These are phyloP conservation scores for Pimephales promelas DNA, from an alignment of 2,113 vertebrate species.

Conservation along the genomic window DNA sequence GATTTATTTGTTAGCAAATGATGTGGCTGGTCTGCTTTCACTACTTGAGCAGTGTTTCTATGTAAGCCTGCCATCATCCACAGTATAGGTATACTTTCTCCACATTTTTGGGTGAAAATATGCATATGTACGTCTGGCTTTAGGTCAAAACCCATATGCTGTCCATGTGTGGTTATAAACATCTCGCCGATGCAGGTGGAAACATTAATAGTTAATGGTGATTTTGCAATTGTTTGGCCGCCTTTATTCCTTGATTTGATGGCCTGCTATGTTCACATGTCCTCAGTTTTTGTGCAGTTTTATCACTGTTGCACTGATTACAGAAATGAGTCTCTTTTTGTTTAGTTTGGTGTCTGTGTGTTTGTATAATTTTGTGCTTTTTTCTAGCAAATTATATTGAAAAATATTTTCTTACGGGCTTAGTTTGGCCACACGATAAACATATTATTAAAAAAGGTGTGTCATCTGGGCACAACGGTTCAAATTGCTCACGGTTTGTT, in stretches of 20 bases:
- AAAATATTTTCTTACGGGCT: not conserved
- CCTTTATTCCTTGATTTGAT: conserved; percentile 45
- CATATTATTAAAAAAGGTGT: not conserved
- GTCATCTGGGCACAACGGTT: no score
- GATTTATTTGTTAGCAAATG: conserved; percentile 77
- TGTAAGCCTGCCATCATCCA: conserved; percentile 59
- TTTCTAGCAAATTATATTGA: no score
- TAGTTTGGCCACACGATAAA: not conserved
- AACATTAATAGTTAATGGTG: conserved; percentile 52
- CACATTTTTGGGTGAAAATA: conserved; percentile 32
- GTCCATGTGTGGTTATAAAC: conserved; percentile 48
- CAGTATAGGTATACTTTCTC: conserved; percentile 54
- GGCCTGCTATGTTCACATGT: conserved; percentile 29
- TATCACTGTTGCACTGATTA: conserved; percentile 36
- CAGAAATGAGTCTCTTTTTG: conserved; percentile 17
- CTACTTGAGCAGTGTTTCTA: conserved; percentile 63
- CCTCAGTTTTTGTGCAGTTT: conserved; percentile 41
- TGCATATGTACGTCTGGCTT: conserved; percentile 19
- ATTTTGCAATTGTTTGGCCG: conserved; percentile 48
- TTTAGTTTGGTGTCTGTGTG: not conserved
- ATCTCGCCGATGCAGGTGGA: conserved; percentile 47
- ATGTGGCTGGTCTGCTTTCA: conserved; percentile 68
- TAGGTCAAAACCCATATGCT: conserved; percentile 44
- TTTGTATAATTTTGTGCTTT: not conserved
- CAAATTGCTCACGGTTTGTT: no score